Evolutionary conservation across 1,140 invertebrate species (phyloP), one percentile per base, ranked within the genome.

Genomic region (Zeugodacus cucurbitae): DNA sequence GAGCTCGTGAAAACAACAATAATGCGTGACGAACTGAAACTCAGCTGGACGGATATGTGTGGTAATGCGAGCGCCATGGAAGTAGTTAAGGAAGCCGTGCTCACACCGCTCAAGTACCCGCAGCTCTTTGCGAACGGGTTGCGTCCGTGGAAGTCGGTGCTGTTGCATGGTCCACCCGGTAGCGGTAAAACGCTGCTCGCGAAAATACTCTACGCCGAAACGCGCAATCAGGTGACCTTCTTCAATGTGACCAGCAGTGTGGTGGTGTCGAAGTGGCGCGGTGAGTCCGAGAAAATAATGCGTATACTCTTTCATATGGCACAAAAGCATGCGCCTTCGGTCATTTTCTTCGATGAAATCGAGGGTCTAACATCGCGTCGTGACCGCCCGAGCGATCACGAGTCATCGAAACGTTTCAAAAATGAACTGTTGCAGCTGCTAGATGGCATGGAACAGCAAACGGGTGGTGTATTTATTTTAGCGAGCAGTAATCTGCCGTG

Each of bases 311-410:
- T 98, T 89, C 97, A 98, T 89, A 95, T 98, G 94, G 98, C 98
- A 0, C 95, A 96, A n/a, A 96, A 96, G 92, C 96, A 98, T 92
- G 96, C 98, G 0, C 99, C 99, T 0, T 97, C 97, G 2, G 98
- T 98, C 58, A 98, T 99, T 89, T 99, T 99, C 93, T 96, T 99
- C 57, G 99, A 99, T 93, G 99, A 99, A 94, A 96, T 99, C 82
- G 99, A 99, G 92, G 96, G 97, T 41, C 94, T 99, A 22, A 96
- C 97, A 7, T 96, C 96, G 0, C 95, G 95, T 87, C 93, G 96
- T 32, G 96, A 96, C 34, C 93, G 94, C 1, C 94, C 95, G 1
- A 95, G 95, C 0, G 97, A 98, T 92, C 98, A 99, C 90, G 99
- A 99, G 93, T 98, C 98, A 0, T 97, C 97, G 32, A 94, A 98